These are phyloP conservation scores for Myotis myotis DNA, from an alignment of 2,797 vertebrate species.

Conservation along the genomic window DNA sequence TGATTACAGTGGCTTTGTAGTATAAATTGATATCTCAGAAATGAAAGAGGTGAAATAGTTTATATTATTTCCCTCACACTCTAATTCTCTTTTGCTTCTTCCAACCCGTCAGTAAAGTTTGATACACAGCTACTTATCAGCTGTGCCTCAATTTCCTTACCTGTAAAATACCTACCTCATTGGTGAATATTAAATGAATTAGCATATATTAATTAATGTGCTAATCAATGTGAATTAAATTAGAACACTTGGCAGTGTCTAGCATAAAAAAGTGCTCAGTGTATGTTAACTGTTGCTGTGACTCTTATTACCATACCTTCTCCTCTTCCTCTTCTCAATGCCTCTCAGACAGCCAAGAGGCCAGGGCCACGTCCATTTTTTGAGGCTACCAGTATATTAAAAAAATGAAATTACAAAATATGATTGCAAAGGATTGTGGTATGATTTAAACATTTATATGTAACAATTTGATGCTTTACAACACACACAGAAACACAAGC, in stretches of 20 bases:
- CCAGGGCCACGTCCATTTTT: not conserved
- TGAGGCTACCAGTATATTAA: not conserved
- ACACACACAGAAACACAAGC: not conserved
- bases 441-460: not conserved
- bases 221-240: not conserved
- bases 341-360: not conserved
- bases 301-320: not conserved
- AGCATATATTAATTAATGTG: not conserved
- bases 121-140: not conserved
- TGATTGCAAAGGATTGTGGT: not conserved
- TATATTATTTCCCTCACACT: not conserved
- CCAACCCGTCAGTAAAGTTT: not conserved
- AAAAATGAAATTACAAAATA: constrained; percentile 58
- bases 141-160: not conserved
- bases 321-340: not conserved
- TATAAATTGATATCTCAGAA: too few relatives aligned
- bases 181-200: not conserved
- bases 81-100: not conserved
- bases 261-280: not conserved
- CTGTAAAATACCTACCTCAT: not conserved
- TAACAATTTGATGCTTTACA: not conserved
- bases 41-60: not conserved
- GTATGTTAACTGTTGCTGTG: not conserved
- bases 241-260: not conserved
- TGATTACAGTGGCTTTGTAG: too few relatives aligned